Base-by-base conservation (phyloP, 2,797 vertebrate genomes). In the Rhinoraja longicauda region DNA sequence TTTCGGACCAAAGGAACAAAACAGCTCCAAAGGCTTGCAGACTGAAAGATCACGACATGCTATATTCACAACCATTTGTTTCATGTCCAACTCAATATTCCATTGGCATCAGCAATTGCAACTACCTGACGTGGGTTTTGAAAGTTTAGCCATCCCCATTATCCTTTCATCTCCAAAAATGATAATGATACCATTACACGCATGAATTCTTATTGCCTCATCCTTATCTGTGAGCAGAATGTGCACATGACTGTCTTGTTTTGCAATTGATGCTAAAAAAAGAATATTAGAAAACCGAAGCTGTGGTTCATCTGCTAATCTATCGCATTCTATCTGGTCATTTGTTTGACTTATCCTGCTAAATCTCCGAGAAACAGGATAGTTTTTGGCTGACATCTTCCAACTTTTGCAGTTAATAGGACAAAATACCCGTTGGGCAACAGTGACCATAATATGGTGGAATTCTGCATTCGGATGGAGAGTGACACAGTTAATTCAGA, bases 131-230 rank as follows among this genome's bases (percentile, higher is more conserved):
- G 24, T 72, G 36, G 39, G 26, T 53, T 92, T 73, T 92, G 32
- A 92, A 75, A 92, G 26, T 75, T 73, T 73, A 73, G 67, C 36
- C 29, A 70, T 10, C 39, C 53, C 39, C 90, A 92, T 92, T 75
- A 75, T 92, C 90, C 90, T 92, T 92, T 92, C 90, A 92, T 92
- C 70, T 92, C 70, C 64, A 92, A 53, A 92, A 45, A 73, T 92
- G 70, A 92, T 73, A 73, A 53, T 45, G 39, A 57, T 92, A 26
- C 84, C 62, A 67, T 67, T 88, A 88, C 90, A 73, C 36, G 32
- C 67, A 92, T 45, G 39, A 92, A 53, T 75, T 88, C 84, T 21
- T 92, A 53, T 53, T 45, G 39, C 39, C 77, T 79, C 32, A 75
- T 45, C 70, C 9, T 53, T 70, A 91, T 88, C 84, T 88, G 84